A percentile compares a stretch with the other conserved stretches of the same genome.
These are phyloP conservation scores for Propithecus deckenii DNA, from an alignment of 2,797 vertebrate genomes.

Conservation along the genomic window DNA sequence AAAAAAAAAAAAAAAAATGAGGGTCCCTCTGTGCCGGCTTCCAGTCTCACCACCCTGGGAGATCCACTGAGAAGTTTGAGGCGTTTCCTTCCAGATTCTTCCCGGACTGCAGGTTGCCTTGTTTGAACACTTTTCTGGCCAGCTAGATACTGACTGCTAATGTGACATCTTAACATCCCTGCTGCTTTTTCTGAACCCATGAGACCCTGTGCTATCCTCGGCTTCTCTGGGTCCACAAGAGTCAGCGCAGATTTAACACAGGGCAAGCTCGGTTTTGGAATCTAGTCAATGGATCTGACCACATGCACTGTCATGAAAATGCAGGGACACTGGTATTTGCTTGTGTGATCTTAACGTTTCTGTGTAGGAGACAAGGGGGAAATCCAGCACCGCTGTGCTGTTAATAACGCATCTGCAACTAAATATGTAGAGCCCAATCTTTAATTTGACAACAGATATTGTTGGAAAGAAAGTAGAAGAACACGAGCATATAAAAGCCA, in stretches of 20 bases:
- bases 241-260: neutral
- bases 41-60: neutral
- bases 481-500: neutral
- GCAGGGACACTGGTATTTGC: neutral
- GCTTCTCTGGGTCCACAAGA: neutral
- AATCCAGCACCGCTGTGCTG: neutral
- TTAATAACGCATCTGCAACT: neutral
- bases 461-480: neutral
- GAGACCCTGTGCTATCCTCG: neutral
- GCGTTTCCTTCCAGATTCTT: neutral
- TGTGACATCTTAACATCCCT: neutral
- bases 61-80: neutral
- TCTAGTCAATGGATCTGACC: neutral
- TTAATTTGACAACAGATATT: neutral
- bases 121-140: neutral
- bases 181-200: neutral
- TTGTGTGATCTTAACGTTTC: neutral
- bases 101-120: neutral
- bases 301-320: neutral
- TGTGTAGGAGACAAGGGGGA: neutral
- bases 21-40: neutral
- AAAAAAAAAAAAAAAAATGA: neutral
- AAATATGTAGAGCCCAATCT: neutral
- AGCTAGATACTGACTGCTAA: neutral
- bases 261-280: neutral